phyloP scores from a whole-genome alignment of 2,113 vertebrate species.

The Gallinago media region DNA sequence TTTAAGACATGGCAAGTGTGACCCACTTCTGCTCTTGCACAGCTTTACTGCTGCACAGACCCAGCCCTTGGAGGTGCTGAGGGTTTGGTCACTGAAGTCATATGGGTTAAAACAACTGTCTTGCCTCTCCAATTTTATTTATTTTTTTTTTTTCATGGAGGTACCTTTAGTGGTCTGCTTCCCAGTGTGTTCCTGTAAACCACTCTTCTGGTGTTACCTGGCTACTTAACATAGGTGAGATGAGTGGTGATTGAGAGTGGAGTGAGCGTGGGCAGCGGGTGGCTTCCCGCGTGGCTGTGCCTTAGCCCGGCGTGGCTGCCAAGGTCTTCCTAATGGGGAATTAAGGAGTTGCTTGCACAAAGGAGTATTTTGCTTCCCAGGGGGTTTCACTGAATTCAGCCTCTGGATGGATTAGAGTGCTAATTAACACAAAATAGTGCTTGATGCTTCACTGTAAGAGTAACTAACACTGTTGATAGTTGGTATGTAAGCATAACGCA shows the following conservation, averaged over 20 bases:
- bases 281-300: neutral
- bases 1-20: neutral
- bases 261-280: neutral
- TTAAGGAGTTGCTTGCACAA: neutral
- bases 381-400: neutral
- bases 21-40: neutral
- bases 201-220: neutral
- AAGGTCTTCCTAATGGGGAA: neutral
- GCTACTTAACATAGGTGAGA: neutral
- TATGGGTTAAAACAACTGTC: neutral
- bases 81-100: neutral
- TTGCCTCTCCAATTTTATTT: neutral
- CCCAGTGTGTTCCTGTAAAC: neutral
- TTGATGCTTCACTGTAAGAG: neutral
- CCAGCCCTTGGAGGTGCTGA: neutral
- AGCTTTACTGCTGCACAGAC: neutral
- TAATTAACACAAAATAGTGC: slow-evolving; percentile 2
- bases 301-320: neutral
- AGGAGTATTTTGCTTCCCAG: slow-evolving; percentile 8
- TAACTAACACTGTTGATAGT: neutral
- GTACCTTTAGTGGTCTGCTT: neutral
- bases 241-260: neutral
- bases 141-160: accelerated
- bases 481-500: neutral
- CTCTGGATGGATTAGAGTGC: slow-evolving; percentile 15